Evolutionary conservation across 2,888 invertebrate genomes (phyloP).

Genomic region (Pristionchus japonicus): DNA sequence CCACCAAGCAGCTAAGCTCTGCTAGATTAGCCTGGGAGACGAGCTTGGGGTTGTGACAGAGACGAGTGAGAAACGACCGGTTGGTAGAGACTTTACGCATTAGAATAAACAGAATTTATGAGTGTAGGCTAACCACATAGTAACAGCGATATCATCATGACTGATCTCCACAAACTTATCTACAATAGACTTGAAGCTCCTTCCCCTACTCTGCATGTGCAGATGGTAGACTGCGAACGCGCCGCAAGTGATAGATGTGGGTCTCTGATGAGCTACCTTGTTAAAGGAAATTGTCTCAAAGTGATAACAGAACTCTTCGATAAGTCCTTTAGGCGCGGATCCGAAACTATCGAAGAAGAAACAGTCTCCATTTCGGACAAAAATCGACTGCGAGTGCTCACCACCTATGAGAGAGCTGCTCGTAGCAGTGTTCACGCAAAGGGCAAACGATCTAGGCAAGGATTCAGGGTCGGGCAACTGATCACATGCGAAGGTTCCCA

Average conservation of each 20-base stretch:
- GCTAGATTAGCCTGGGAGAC: background rate
- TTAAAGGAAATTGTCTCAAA: background rate
- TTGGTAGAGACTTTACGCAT: background rate
- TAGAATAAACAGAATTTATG: background rate
- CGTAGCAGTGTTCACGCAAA: background rate
- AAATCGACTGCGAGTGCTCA: background rate
- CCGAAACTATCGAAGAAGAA: background rate
- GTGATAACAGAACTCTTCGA: background rate
- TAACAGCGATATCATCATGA: background rate
- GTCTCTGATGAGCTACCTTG: background rate
- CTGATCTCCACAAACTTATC: background rate
- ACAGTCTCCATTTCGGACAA: background rate
- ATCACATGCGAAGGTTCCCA: background rate
- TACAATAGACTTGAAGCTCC: background rate
- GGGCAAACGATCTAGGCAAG: background rate
- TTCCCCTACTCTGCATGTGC: background rate
- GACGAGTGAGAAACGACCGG: constrained; percentile 20
- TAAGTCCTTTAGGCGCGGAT: background rate
- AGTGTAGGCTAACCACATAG: background rate
- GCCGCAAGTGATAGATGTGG: background rate
- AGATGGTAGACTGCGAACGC: background rate
- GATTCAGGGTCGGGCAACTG: background rate
- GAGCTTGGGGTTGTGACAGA: background rate
- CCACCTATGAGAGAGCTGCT: background rate
- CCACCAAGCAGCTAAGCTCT: background rate